Evolutionary conservation across 2,797 vertebrate species (phyloP).

Genomic region (Gastrophryne carolinensis): DNA sequence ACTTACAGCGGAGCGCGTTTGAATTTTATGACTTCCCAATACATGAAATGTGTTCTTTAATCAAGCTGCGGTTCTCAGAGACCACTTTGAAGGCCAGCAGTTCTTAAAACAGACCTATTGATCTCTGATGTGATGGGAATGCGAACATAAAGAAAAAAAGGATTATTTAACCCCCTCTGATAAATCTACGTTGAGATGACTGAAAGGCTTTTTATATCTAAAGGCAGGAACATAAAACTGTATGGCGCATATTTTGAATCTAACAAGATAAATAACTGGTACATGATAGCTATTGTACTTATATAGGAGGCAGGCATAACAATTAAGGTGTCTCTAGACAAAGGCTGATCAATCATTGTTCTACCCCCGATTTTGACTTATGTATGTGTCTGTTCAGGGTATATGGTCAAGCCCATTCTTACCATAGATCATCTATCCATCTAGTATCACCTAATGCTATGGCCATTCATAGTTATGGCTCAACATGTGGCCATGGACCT

Average conservation of each 20-base stretch:
- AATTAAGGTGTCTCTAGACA: no score
- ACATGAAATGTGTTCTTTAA: conserved; percentile 32
- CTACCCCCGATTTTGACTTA: no score
- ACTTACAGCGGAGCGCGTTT: not conserved
- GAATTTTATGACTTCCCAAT: conserved; percentile 14
- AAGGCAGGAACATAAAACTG: conserved; percentile 14
- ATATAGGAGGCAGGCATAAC: no score
- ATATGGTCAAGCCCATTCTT: no score
- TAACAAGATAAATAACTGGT: no score
- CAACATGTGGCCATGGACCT: no score
- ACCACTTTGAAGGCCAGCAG: conserved; percentile 44
- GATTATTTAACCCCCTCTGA: conserved; percentile 27
- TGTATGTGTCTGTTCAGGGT: no score
- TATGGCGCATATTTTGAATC: not conserved
- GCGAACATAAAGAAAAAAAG: conserved; percentile 34
- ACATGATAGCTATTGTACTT: no score
- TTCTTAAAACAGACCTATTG: conserved; percentile 37
- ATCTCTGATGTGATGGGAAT: conserved; percentile 44
- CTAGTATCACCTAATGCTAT: no score
- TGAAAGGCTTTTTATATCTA: not conserved
- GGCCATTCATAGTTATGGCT: no score
- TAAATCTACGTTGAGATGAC: conserved; percentile 18
- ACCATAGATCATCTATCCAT: no score
- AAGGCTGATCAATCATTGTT: no score
- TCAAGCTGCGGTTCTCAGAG: conserved; percentile 7